Percentiles rank a stretch among this genome's conserved stretches.
Conservation (phyloP, 2,888 invertebrate genomes). For the Mythimna ferrago region DNA sequence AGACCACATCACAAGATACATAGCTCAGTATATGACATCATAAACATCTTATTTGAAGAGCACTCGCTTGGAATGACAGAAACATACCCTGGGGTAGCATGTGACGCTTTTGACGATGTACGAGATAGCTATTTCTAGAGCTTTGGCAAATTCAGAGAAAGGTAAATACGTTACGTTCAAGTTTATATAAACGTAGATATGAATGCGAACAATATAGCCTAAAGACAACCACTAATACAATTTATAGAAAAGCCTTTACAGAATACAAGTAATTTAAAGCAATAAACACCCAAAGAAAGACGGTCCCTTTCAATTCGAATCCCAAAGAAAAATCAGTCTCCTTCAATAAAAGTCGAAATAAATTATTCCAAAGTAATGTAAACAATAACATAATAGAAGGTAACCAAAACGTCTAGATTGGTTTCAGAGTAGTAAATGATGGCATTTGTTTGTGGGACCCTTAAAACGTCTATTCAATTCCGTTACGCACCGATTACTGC, state of each 20-base stretch:
- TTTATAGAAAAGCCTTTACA: neutral
- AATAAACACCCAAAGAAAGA: slow-evolving; percentile 6
- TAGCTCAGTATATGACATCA: slow-evolving; percentile 1
- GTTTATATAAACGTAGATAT: neutral
- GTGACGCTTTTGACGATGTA: slow-evolving; percentile 18
- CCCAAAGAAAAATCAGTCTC: neutral
- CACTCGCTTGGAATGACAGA: slow-evolving; percentile 40
- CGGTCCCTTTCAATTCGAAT: slow-evolving; percentile 11
- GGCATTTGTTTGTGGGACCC: slow-evolving; percentile 64
- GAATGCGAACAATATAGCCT: neutral
- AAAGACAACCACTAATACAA: neutral
- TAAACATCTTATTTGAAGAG: slow-evolving; percentile 50
- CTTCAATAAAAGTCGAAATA: slow-evolving; percentile 44
- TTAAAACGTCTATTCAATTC: slow-evolving; percentile 64
- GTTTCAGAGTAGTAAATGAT: slow-evolving; percentile 61
- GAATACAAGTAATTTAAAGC: neutral
- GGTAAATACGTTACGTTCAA: neutral
- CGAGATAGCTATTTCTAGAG: slow-evolving; percentile 21
- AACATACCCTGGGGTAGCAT: slow-evolving; percentile 15
- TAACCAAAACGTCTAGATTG: slow-evolving; percentile 51
- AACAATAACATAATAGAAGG: slow-evolving; percentile 58
- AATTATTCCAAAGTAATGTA: slow-evolving; percentile 51
- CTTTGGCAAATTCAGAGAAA: neutral
- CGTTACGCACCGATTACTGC: slow-evolving; percentile 57
- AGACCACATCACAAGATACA: neutral